Base-by-base conservation (phyloP, 2,888 invertebrate species). In the Gisinianus flammeolus region DNA sequence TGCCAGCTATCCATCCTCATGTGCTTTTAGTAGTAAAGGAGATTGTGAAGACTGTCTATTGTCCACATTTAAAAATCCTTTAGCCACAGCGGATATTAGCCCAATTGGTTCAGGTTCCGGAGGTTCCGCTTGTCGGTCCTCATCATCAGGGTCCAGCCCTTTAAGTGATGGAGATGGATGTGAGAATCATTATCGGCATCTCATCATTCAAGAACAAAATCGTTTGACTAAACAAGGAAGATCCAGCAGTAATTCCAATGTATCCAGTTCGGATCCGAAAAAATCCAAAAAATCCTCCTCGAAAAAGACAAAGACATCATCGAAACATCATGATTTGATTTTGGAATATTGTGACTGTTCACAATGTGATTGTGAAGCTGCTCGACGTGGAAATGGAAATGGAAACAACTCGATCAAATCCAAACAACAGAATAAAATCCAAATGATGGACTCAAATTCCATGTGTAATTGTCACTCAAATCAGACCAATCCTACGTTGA, bases 331-430 rank as follows among this genome's bases (percentile, higher is more conserved):
- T 52, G 26, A 58, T 22, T 33, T 68, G 5, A 66, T 83, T 12
- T 69, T 83, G 22, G 83, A 83, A 28, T 83, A 81, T 58, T 83
- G 83, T 70, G 83, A 83, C 68, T 83, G 83, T 68, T 78, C 76
- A 52, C 75, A 78, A 31, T 83, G 83, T 72, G 79, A 81, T 62
- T 54, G 73, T 44, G 74, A 56, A 22, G 70, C 69, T 54, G n/a
- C 16, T 8, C 74, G 71, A 1, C 74, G 71, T 0, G 35, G 31
- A 1, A 24, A 3, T 4, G 31, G 44, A 68, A 24, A 12, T n/a
- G 35, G 24, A 5, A 19, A 68, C 35, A 68, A 33, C 22, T 22
- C 6, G 28, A 64, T 12, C 26, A 16, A 3, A 6, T 26, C 8
- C 26, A 64, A 28, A 26, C 28, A 66, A 26, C 66, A 28, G 28